Conservation (phyloP, 2,888 invertebrate species). For the Coenonympha arcania region DNA sequence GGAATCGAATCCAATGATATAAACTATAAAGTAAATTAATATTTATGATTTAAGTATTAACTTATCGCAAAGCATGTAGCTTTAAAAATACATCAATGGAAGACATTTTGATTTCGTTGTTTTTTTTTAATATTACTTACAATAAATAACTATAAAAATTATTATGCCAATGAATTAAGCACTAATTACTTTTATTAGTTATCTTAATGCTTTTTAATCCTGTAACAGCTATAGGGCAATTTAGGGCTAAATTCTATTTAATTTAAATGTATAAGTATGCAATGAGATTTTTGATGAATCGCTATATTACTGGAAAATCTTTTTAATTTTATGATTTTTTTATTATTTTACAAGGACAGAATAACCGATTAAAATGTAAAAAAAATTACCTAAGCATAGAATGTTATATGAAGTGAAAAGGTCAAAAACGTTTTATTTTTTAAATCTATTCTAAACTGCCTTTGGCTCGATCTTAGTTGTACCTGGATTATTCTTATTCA, state of each 20-base stretch:
- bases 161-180: conserved; percentile 17
- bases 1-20: too few species aligned
- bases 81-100: conserved; percentile 21
- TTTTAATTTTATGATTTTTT: not conserved
- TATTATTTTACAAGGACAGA: too few species aligned
- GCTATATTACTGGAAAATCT: not conserved
- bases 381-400: too few species aligned
- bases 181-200: conserved; percentile 2
- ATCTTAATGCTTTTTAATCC: conserved; percentile 19
- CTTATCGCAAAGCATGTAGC: conserved; percentile 17
- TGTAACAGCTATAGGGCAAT: conserved; percentile 27
- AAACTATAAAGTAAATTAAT: too few species aligned
- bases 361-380: too few species aligned
- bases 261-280: conserved; percentile 1
- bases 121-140: conserved; percentile 4
- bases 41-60: not conserved
- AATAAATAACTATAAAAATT: conserved; percentile 5
- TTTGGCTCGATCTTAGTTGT: too few species aligned
- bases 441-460: too few species aligned
- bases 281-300: conserved; percentile 8
- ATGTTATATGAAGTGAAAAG: too few species aligned
- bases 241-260: conserved; percentile 21
- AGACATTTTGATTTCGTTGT: conserved; percentile 34
- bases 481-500: too few species aligned
- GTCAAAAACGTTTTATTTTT: too few species aligned